Base-by-base conservation (phyloP, 2,113 vertebrate species). In the Nesospiza acunhae region DNA sequence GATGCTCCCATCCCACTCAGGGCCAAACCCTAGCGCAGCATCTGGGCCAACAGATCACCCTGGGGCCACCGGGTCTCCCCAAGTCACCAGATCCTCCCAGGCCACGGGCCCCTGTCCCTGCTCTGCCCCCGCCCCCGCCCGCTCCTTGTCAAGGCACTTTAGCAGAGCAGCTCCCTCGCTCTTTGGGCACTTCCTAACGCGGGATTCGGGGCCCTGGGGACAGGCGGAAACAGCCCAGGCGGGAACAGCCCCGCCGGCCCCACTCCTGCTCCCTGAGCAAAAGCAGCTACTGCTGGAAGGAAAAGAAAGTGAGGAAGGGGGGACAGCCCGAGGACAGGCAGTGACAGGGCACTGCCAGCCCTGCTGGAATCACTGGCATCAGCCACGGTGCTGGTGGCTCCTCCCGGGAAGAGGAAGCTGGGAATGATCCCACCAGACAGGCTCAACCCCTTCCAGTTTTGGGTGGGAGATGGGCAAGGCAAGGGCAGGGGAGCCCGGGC, bases 81-180 rank as follows among this genome's bases (percentile, higher is more conserved):
- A 23, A 3, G 49, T 14, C 70, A 49, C 52, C 11, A 4, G 39
- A 70, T 52, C 56, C 67, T 77, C 39, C 47, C 44, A 26, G 63
- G 62, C 37, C 72, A 37, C 1, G 5, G 27, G 6, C 2, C 55
- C 33, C 41, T 7, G 0, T 27, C 63, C 84, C 67, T 82, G 75
- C 91, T 78, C 66, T 82, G 76, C 84, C 68, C 76, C 79, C 20
- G 7, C 63, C 60, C 69, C 92, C 4, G 70, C 94, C 91, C 67
- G 2, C 86, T 93, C 91, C 94, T 76, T 74, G 2, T 90, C 96
- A 96, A 96, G 96, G 96, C 96, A 96, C 96, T 96, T 96, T 77
- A 81, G 90, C 96, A 95, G 95, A 96, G 96, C 96, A 96, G 95
- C 95, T 82, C 96, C 63, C 95, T 95, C 77, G 60, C 96, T 97